Evolutionary conservation across 2,797 vertebrate genomes (phyloP).

Genomic region (Myotis myotis): DNA sequence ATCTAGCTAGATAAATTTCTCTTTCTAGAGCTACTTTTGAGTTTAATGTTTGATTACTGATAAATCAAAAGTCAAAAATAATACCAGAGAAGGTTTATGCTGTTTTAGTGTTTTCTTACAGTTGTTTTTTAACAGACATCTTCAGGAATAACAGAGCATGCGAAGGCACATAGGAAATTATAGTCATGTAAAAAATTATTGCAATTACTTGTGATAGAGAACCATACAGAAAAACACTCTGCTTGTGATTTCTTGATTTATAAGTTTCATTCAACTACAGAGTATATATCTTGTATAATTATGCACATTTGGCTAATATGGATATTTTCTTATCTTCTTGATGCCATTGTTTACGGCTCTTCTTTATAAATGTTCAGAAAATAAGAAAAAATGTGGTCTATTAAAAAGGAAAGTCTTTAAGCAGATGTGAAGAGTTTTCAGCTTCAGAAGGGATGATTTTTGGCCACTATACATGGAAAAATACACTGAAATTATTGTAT

Average conservation of each 20-base stretch:
- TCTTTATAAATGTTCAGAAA: not conserved
- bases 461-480: conserved; percentile 19
- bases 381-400: not conserved
- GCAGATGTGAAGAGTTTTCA: not conserved
- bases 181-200: conserved; percentile 39
- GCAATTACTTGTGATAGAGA: conserved; percentile 47
- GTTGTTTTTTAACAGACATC: not conserved
- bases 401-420: conserved; percentile 20
- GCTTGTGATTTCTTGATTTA: conserved; percentile 19
- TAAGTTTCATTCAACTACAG: conserved; percentile 9
- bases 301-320: conserved; percentile 6
- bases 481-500: not conserved
- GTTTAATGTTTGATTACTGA: conserved; percentile 39
- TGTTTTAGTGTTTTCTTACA: conserved; percentile 22
- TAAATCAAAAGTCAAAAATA: conserved; percentile 51
- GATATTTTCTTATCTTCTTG: conserved; percentile 3
- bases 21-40: not conserved
- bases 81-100: not conserved
- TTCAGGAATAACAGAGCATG: not conserved
- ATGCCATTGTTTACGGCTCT: not conserved
- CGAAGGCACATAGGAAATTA: conserved; percentile 16
- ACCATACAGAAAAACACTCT: conserved; percentile 41
- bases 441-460: not conserved
- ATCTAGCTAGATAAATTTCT: not conserved
- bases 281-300: not conserved